phyloP scores from a whole-genome alignment of 2,113 vertebrate genomes.

The Orcinus orca region DNA sequence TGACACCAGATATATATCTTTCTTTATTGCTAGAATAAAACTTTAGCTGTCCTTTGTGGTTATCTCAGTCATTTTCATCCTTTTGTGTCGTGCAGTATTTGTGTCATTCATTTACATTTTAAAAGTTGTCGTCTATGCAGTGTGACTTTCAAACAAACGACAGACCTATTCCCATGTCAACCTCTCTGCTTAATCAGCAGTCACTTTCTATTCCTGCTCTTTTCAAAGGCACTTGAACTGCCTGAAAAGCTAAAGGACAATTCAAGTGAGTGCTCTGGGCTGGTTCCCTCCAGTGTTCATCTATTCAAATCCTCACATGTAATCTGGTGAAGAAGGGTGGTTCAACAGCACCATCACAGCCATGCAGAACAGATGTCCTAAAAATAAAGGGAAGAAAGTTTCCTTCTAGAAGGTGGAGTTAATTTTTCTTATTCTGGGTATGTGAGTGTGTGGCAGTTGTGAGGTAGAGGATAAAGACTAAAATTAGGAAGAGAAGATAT shows the following conservation, averaged over 20 bases:
- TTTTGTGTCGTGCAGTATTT: background rate
- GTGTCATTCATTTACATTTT: conserved; percentile 53
- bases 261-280: conserved; percentile 39
- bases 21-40: background rate
- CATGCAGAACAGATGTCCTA: background rate
- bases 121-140: conserved; percentile 25
- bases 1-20: background rate
- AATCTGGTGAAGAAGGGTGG: background rate
- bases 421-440: background rate
- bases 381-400: background rate
- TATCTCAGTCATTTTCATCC: background rate
- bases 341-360: background rate
- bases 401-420: background rate
- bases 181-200: conserved; percentile 57
- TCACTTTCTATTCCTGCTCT: conserved; percentile 52
- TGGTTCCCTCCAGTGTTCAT: background rate
- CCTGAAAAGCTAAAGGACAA: conserved; percentile 56
- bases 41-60: background rate
- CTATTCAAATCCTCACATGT: background rate
- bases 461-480: background rate
- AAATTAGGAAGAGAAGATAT: background rate
- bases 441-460: background rate
- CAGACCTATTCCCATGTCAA: conserved; percentile 57
- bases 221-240: conserved; percentile 67
- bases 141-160: conserved; percentile 50